These are phyloP conservation scores for Torymus tubicola DNA, from an alignment of 2,888 invertebrate genomes.

Conservation along the genomic window DNA sequence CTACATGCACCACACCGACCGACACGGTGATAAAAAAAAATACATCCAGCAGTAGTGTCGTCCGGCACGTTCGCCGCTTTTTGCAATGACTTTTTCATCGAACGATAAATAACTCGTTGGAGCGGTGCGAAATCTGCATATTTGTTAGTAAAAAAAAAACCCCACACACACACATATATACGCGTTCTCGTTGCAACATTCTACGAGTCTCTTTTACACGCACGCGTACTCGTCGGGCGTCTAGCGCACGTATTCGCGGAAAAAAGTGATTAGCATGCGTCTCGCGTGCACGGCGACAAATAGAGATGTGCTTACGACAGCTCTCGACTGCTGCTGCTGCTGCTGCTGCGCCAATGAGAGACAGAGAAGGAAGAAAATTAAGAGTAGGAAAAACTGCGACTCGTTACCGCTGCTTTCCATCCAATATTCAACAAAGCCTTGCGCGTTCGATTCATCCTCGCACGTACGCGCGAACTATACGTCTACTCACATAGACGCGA, in stretches of 20 bases:
- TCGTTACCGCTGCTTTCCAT: constrained; percentile 68
- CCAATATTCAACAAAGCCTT: constrained; percentile 72
- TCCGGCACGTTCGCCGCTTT: background rate
- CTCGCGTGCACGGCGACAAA: constrained; percentile 9
- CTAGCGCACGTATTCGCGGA: background rate
- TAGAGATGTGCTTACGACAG: constrained; percentile 51
- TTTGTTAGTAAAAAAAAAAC: constrained; percentile 27
- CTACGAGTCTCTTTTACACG: background rate
- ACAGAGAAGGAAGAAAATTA: constrained; percentile 55
- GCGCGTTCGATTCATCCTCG: constrained; percentile 68
- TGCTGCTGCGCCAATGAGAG: constrained; percentile 51
- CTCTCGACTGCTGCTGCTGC: constrained; percentile 24
- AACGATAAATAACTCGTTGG: constrained; percentile 25
- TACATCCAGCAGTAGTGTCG: background rate
- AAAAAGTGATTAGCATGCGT: constrained; percentile 39
- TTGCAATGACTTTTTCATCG: constrained; percentile 5
- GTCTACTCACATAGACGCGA: too few species aligned
- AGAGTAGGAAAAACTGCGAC: constrained; percentile 59
- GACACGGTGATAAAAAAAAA: too few species aligned
- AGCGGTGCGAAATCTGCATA: constrained; percentile 18
- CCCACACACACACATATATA: background rate
- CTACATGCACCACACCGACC: too few species aligned
- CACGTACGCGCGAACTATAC: too few species aligned
- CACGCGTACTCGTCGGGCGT: constrained; percentile 4
- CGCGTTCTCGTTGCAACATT: constrained; percentile 23